phyloP scores from a whole-genome alignment of 2,797 vertebrate species.

The Ptychobarbus kaznakovi region DNA sequence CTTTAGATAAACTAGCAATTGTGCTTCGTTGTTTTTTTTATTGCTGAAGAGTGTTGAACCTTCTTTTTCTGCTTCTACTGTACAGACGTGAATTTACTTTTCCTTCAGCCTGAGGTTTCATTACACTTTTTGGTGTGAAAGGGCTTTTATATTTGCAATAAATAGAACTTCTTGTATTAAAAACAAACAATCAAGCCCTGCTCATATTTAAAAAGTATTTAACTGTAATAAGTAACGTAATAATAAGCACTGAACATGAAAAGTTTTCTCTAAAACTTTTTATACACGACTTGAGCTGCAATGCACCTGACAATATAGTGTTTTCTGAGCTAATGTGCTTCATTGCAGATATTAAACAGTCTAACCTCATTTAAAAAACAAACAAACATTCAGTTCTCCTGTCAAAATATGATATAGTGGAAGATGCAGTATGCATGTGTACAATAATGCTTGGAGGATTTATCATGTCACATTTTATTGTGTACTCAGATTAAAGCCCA shows the following conservation, averaged over 20 bases:
- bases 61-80: too few relatives aligned
- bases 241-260: neutral
- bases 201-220: too few relatives aligned
- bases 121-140: too few relatives aligned
- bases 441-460: neutral
- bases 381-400: neutral
- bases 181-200: too few relatives aligned
- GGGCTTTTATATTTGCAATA: too few relatives aligned
- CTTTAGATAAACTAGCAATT: too few relatives aligned
- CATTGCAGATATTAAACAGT: neutral
- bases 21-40: too few relatives aligned
- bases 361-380: neutral
- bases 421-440: neutral
- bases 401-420: neutral
- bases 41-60: too few relatives aligned
- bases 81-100: too few relatives aligned
- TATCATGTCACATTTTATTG: neutral
- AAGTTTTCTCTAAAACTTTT: neutral
- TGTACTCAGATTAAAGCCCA: neutral
- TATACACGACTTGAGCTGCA: neutral
- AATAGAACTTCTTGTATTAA: too few relatives aligned
- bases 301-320: neutral
- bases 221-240: too few relatives aligned
- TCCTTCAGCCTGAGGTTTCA: too few relatives aligned
- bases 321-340: conserved; percentile 14